Evolutionary conservation across 2,888 invertebrate genomes (phyloP).

Genomic region (Andrena marginata): DNA sequence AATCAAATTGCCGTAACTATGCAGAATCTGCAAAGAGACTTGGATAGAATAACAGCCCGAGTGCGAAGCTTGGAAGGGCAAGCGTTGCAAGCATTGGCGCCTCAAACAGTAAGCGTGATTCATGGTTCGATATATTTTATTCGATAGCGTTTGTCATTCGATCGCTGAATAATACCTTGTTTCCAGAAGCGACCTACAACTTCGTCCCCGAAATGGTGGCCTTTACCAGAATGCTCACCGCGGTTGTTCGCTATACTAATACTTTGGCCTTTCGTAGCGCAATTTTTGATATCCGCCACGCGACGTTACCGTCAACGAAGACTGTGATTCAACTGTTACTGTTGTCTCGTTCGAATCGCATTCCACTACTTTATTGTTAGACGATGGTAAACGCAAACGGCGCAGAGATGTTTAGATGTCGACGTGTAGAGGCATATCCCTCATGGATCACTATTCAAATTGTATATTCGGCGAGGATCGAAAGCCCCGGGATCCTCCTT

Average conservation of each 20-base stretch:
- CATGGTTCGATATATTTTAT: background rate
- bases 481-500: slow-evolving; percentile 8
- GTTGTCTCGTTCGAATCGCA: slow-evolving; percentile 34
- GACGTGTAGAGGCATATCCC: slow-evolving; percentile 18
- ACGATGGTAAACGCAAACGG: slow-evolving; percentile 31
- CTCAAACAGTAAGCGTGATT: slow-evolving; percentile 70
- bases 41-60: slow-evolving; percentile 85
- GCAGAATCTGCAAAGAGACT: slow-evolving; percentile 85
- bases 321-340: slow-evolving; percentile 71
- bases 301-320: slow-evolving; percentile 81
- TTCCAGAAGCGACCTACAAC: slow-evolving; percentile 73
- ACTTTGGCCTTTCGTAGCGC: slow-evolving; percentile 89
- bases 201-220: slow-evolving; percentile 79
- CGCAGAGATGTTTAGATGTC: slow-evolving; percentile 53
- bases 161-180: background rate
- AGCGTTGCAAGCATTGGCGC: slow-evolving; percentile 75
- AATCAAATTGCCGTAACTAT: slow-evolving; percentile 86
- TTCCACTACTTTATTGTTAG: slow-evolving; percentile 41
- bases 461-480: slow-evolving; percentile 1
- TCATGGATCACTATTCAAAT: slow-evolving; percentile 5
- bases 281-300: slow-evolving; percentile 74
- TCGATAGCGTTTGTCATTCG: background rate
- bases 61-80: slow-evolving; percentile 85
- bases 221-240: slow-evolving; percentile 79
- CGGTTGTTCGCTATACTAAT: slow-evolving; percentile 87